Evolutionary conservation across 2,113 vertebrate species (phyloP), one percentile per base, ranked within the genome.

Genomic region (Upupa epops): DNA sequence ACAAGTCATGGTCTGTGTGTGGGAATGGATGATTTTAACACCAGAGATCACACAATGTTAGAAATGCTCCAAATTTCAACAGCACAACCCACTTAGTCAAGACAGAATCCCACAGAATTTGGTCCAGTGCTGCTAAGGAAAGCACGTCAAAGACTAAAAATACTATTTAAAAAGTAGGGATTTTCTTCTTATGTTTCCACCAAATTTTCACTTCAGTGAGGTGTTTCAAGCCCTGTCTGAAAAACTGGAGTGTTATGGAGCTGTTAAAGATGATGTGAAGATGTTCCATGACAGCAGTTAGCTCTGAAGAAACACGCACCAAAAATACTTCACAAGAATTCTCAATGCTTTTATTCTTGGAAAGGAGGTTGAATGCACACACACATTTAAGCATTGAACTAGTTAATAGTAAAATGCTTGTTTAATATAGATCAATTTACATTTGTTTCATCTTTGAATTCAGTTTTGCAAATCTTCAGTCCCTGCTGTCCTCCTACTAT

Each of bases 391-490:
- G 40, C 9, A 29, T 8, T 68, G 31, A 71, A n/a, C 26, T 84
- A 74, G 7, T 56, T 87, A n/a, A 28, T 68, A 69, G n/a, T 22
- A 89, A 89, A 78, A 11, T 15, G 19, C 5, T 3, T 28, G 21
- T 28, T 87, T 84, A 69, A 82, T 64, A 58, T 52, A 40, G 32
- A 12, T 31, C 86, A 6, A 51, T 54, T 87, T 72, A 46, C 20
- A 1, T 72, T 69, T 52, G 61, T 71, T 70, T 31, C 24, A 65
- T 42, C 45, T 83, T 55, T 76, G 31, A 49, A 77, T 60, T 31
- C 42, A n/a, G 66, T 84, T 82, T 92, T 42, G 21, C 40, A 82
- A 45, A 71, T 74, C 40, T 73, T 65, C 55, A 40, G 58, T 94
- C 15, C 31, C 36, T 31, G 21, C 34, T 54, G 32, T 34, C 46